Conservation (phyloP, 2,113 vertebrate species). For the Alethe castanea region DNA sequence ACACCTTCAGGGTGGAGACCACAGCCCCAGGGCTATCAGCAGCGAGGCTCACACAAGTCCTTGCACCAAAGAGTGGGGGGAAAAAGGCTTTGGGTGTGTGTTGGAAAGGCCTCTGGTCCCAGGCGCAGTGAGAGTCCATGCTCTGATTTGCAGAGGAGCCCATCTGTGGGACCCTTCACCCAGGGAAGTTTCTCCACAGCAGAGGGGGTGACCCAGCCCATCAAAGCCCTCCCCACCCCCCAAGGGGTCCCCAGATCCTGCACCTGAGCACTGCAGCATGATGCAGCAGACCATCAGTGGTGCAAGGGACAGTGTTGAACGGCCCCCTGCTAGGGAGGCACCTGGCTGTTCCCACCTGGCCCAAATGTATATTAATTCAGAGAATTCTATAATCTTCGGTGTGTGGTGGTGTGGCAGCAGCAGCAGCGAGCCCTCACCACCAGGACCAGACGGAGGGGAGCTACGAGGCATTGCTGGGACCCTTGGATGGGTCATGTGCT, state of each 20-base stretch:
- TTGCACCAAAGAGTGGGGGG: neutral
- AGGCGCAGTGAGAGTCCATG: rapidly evolving
- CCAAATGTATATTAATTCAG: rapidly evolving
- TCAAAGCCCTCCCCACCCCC: too few species aligned
- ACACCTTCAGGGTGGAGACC: neutral
- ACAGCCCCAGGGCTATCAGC: neutral
- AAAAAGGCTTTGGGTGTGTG: too few species aligned
- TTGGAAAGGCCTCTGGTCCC: neutral
- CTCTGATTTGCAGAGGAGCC: neutral
- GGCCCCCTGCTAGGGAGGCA: neutral
- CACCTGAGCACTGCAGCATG: too few species aligned
- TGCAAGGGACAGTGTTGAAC: neutral
- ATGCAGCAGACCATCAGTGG: neutral
- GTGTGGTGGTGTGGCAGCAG: neutral
- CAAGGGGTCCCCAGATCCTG: neutral
- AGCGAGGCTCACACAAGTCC: rapidly evolving
- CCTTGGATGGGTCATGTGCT: neutral
- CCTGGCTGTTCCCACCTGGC: too few species aligned
- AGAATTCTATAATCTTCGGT: too few species aligned
- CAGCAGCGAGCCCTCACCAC: neutral
- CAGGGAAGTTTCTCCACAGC: neutral
- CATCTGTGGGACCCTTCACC: neutral
- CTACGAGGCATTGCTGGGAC: neutral
- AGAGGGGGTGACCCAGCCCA: neutral
- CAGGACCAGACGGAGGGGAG: too few species aligned